Evolutionary conservation across 2,797 vertebrate species (phyloP).

Genomic region (Macroramphosus scolopax): DNA sequence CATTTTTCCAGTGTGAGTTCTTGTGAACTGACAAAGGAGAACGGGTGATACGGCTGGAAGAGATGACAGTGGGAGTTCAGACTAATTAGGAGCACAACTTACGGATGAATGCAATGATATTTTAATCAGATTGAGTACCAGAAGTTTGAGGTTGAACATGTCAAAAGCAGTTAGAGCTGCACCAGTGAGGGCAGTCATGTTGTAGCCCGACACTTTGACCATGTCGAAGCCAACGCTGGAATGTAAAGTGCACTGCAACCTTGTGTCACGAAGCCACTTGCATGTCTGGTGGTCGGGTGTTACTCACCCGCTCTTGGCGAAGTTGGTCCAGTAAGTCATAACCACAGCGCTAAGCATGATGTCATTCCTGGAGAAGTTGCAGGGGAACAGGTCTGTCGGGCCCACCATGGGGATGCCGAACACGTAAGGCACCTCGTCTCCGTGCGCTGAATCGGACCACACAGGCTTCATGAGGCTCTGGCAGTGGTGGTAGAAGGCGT

Average conservation of each 20-base stretch:
- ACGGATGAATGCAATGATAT: slow-evolving; percentile 20
- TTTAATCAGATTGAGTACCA: slow-evolving; percentile 43
- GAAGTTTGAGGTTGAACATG: slow-evolving; percentile 22
- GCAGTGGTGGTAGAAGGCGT: slow-evolving; percentile 99
- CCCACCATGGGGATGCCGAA: slow-evolving; percentile 98
- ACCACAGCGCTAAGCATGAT: slow-evolving; percentile 98
- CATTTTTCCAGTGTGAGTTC: too few relatives aligned
- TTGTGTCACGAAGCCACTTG: too few relatives aligned
- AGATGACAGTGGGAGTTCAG: too few relatives aligned
- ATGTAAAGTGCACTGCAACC: too few relatives aligned
- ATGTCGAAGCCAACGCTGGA: slow-evolving; percentile 4
- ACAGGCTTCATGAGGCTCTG: slow-evolving; percentile 99
- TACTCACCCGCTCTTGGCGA: slow-evolving; percentile 95
- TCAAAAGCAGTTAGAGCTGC: slow-evolving; percentile 21
- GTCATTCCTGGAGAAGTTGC: slow-evolving; percentile 98
- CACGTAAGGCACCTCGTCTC: slow-evolving; percentile 97
- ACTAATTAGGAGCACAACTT: slow-evolving; percentile 28
- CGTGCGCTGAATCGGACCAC: slow-evolving; percentile 96
- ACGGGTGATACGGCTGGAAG: too few relatives aligned
- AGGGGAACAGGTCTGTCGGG: slow-evolving; percentile 96
- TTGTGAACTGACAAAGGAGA: too few relatives aligned
- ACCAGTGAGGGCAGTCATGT: slow-evolving; percentile 8
- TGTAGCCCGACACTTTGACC: background rate
- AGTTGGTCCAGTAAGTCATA: slow-evolving; percentile 99
- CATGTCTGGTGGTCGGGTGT: background rate